Evolutionary conservation across 2,113 vertebrate species (phyloP), one percentile per base, ranked within the genome.

Genomic region (Thunnus thynnus): DNA sequence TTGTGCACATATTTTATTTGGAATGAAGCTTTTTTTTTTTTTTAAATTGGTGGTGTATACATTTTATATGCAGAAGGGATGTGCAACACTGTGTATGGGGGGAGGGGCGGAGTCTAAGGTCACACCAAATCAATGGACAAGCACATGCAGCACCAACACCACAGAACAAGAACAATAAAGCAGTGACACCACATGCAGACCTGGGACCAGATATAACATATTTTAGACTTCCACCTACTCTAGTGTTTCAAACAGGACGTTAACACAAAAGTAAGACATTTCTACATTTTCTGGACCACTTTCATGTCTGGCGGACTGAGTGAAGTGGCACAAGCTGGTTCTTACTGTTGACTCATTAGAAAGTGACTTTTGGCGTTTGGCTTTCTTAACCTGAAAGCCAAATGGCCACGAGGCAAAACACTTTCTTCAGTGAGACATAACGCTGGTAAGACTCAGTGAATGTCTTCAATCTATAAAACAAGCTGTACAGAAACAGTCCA

Each of bases 81-180:
- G 12, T 65, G n/a, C 10, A 32, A 41, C 13, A 11, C 17, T 57
- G 52, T 63, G 54, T 2, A 27, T 60, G 4, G 27, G 4, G 14
- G 44, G 46, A 22, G 13, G 41, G 7, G 16, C 13, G 13, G 52
- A 13, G 8, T 78, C 65, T 85, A 79, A 80, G 52, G 56, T 86
- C 70, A 87, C 65, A 81, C 16, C 51, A 86, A 80, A 82, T 69
- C 27, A 47, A 84, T 14, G 16, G 51, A 69, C 73, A 90, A 88
- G 69, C 84, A 89, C 90, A 91, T 93, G 93, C 93, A 90, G 78
- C 69, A 91, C 69, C 78, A 84, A 56, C 76, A 93, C 88, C 81
- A 84, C 80, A 82, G 57, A 70, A 55, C 81, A 71, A 68, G 17
- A 76, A 44, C 68, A 80, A 14, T 47, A 72, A 80, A 66, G 74